phyloP scores from a whole-genome alignment of 1,140 invertebrate species.

The Pentalonia nigronervosa region DNA sequence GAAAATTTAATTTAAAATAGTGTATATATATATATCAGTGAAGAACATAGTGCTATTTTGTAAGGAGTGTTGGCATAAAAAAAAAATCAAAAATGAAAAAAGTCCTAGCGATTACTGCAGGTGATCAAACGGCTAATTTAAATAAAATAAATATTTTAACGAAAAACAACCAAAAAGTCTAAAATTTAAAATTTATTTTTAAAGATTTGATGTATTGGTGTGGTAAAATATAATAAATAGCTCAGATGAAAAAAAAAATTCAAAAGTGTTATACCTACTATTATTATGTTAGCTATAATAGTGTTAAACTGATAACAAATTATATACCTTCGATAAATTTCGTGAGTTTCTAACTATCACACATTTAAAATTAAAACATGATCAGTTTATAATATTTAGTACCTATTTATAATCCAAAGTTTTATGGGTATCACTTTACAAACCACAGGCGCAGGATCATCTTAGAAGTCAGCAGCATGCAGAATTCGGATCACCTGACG shows the following conservation, averaged over 20 bases:
- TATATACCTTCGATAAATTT: background rate
- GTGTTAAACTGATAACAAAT: background rate
- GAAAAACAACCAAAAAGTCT: background rate
- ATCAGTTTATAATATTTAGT: background rate
- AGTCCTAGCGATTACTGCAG: background rate
- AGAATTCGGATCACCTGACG: too few relatives aligned
- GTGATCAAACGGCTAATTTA: background rate
- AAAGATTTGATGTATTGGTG: background rate
- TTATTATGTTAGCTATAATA: too few relatives aligned
- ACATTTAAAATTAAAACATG: background rate
- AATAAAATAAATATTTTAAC: background rate
- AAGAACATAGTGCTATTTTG: too few relatives aligned
- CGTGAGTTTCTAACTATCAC: background rate
- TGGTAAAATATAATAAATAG: background rate
- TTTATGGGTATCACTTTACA: background rate
- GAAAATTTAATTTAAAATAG: background rate
- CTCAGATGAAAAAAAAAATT: background rate
- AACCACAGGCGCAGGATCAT: background rate
- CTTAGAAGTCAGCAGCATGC: too few relatives aligned
- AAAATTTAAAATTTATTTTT: background rate
- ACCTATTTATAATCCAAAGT: background rate
- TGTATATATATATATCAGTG: background rate
- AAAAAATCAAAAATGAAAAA: background rate
- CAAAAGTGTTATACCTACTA: background rate
- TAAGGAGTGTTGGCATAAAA: background rate